These are phyloP conservation scores for Anguilla marmorata DNA, from an alignment of 2,797 vertebrate genomes.

Conservation along the genomic window DNA sequence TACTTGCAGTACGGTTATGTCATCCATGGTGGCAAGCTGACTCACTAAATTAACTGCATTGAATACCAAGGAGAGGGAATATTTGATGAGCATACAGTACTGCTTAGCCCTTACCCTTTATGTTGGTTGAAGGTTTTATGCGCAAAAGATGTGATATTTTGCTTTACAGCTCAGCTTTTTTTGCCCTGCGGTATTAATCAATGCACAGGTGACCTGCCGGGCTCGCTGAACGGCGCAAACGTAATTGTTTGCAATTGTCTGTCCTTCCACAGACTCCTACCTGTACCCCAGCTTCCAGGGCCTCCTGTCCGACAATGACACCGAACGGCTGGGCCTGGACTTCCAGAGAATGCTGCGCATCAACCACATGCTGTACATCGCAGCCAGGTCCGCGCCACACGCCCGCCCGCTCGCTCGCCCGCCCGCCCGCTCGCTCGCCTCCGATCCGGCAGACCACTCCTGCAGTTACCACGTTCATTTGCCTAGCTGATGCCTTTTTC, in stretches of 20 bases:
- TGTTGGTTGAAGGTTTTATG: neutral
- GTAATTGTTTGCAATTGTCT: neutral
- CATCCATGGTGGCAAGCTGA: neutral
- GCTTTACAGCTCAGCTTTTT: neutral
- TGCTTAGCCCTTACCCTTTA: neutral
- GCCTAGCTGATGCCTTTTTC: neutral
- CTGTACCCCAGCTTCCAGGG: constrained; percentile 84
- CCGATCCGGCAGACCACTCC: constrained; percentile 2
- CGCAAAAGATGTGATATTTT: neutral
- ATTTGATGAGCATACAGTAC: neutral
- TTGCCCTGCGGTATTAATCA: neutral
- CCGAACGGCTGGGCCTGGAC: constrained; percentile 82
- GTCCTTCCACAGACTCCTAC: constrained; percentile 65
- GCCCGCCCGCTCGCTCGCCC: too few species aligned
- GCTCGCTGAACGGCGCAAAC: neutral
- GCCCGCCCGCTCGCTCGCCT: neutral
- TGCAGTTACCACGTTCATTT: neutral
- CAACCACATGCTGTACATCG: constrained; percentile 87
- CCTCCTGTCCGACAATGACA: constrained; percentile 82
- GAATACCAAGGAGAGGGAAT: neutral
- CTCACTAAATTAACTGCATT: neutral
- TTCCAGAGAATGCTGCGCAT: constrained; percentile 91
- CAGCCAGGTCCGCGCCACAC: constrained; percentile 80
- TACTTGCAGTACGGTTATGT: neutral
- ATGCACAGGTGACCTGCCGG: neutral